Base-by-base conservation (phyloP, 2,888 invertebrate genomes). In the Erynnis tages region DNA sequence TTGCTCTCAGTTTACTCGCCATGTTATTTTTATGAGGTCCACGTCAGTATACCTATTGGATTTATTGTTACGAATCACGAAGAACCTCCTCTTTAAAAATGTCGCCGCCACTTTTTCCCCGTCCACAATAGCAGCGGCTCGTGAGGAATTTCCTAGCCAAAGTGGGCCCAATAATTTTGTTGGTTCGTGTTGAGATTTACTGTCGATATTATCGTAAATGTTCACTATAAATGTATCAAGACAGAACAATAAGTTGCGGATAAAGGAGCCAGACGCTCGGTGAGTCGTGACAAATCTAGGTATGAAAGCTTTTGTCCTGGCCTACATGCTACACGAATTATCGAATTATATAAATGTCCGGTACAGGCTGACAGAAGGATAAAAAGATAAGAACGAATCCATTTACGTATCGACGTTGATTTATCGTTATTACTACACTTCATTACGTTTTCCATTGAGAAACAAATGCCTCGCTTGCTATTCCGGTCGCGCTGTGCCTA, bases 11-110 rank as follows among this genome's bases (percentile, higher is more conserved):
- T 44, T 37, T 44, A 37, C 23, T 29, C 37, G 44, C 27, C 35
- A 29, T 29, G 13, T 14, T 37, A 44, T 52, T 52, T 37, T 52
- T 52, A 37, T 52, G 35, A 35, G 19, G 50, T 14, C 43, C 50
- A 14, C 16, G 50, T 50, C 41, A 25, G 10, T 10, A 40, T 5
- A 16, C 30, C n/a, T n/a, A n/a, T n/a, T 35, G 29, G 57, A 61
- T 60, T 57, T 61, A 61, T 54, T 54, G 38, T 49, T 25, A 23
- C 43, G 27, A 53, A 58, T 55, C 60, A 61, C 59, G 60, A 57
- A 57, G 13, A 14, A 14, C 6, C 23, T 53, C 56, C 59, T 62
- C 67, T 58, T 60, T 58, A 56, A 62, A 69, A 59, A 66, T 65
- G 59, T 56, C 58, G 54, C 47, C 54, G 53, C 57, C 60, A 63